Base-by-base conservation (phyloP, 2,888 invertebrate species). In the Rotaria magnacalcarata region DNA sequence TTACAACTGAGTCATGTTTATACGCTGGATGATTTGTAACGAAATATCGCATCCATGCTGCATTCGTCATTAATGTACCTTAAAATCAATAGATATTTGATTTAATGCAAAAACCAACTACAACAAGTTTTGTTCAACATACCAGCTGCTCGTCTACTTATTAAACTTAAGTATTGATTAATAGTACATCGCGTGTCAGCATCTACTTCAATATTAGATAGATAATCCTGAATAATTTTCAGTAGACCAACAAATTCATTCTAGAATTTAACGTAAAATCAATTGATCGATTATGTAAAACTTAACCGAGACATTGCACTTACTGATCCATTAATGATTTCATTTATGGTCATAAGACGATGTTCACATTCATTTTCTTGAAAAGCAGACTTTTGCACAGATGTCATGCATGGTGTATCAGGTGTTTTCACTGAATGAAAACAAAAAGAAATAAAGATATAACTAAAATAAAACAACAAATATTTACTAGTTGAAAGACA, bases 161-260 rank as follows among this genome's bases (percentile, higher is more conserved):
- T 97, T 87, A 97, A 93, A 90, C 95, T 95, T 88, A 99, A 93
- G 92, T 99, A 99, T 92, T 97, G 96, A 91, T 95, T 95, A 89
- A 99, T 95, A 16, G 96, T 96, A 92, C 98, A 98, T 91, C 96
- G 95, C 74, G 97, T 98, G 91, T 98, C 98, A 3, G 97, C 96
- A 92, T 99, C 99, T 85, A 97, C 95, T 91, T 99, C 97, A 94
- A 97, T 96, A 87, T 95, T 95, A 88, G 95, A 94, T 89, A 99
- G 93, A 92, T 96, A 99, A 89, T 95, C 95, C 90, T 96, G 95
- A 87, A 99, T 96, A 89, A 99, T 92, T 7, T 97, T 95, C 88
- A 97, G 94, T 89, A 99, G 92, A 0, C 99, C 99, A 47, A 97
- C 96, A 92, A 98, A 99, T 80, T 80, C 47, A 47, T 80, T n/a